Percentiles rank a stretch among this genome's conserved stretches.
phyloP scores from a whole-genome alignment of 2,113 vertebrate species.

The Brachypteracias leptosomus region DNA sequence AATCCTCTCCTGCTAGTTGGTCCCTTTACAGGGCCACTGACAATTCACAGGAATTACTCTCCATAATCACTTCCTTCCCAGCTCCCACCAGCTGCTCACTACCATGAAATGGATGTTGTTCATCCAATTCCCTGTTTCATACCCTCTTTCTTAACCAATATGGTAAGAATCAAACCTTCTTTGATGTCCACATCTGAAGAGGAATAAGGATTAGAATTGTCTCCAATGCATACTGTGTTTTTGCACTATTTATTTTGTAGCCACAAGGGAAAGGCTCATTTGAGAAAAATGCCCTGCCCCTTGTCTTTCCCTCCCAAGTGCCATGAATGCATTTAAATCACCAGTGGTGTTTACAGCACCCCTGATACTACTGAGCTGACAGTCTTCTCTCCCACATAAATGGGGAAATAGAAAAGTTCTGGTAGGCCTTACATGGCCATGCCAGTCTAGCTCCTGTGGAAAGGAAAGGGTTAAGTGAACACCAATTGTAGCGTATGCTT shows the following conservation, averaged over 20 bases:
- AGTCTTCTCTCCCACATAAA: not conserved
- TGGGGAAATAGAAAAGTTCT: accelerated
- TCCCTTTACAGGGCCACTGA: not conserved
- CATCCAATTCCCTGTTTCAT: not conserved
- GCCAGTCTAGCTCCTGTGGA: not conserved
- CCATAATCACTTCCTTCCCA: accelerated
- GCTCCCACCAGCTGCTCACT: not conserved
- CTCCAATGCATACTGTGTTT: not conserved
- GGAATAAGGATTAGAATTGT: not conserved
- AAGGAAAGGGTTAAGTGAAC: not conserved
- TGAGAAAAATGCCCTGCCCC: not conserved
- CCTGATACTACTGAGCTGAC: not conserved
- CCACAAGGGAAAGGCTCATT: not conserved
- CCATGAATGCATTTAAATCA: not conserved
- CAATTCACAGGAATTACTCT: not conserved
- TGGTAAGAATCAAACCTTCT: not conserved
- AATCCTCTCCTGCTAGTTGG: not conserved
- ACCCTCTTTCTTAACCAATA: not conserved
- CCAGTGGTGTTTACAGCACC: not conserved
- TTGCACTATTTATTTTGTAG: not conserved
- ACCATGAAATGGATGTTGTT: not conserved
- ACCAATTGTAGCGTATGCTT: not conserved
- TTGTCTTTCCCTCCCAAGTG: not conserved
- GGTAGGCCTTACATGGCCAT: not conserved
- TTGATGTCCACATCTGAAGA: not conserved